Evolutionary conservation across 2,888 invertebrate genomes (phyloP).

Genomic region (Anthophora plumipes): DNA sequence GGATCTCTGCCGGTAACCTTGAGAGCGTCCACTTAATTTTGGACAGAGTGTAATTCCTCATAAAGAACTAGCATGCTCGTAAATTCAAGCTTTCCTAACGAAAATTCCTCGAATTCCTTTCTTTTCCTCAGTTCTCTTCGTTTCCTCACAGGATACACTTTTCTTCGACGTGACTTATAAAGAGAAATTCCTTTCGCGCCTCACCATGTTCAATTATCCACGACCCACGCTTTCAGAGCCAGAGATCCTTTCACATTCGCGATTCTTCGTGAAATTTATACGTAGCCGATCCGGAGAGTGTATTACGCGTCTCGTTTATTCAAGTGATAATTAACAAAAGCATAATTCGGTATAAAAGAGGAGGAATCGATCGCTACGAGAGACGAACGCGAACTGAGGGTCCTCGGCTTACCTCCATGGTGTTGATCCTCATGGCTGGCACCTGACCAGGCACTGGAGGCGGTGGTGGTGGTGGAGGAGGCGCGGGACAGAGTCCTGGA

Average conservation of each 20-base stretch:
- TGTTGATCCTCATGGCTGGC: constrained; percentile 85
- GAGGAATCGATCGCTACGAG: constrained; percentile 31
- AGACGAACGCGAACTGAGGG: constrained; percentile 35
- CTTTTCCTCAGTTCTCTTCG: neutral
- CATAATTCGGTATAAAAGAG: neutral
- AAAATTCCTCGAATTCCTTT: neutral
- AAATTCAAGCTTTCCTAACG: too few relatives aligned
- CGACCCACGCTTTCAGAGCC: neutral
- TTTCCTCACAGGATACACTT: too few relatives aligned
- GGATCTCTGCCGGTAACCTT: neutral
- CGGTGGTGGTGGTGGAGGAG: constrained; percentile 87
- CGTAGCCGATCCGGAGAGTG: too few relatives aligned
- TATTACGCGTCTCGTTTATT: neutral
- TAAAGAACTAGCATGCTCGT: too few relatives aligned
- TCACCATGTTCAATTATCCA: constrained; percentile 11
- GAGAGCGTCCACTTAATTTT: constrained; percentile 6
- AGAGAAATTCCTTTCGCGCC: neutral
- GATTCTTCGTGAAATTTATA: too few relatives aligned
- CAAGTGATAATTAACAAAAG: neutral
- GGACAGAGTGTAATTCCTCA: neutral
- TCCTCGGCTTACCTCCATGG: constrained; percentile 84
- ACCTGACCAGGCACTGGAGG: constrained; percentile 86
- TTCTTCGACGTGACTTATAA: too few relatives aligned
- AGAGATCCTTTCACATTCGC: neutral
- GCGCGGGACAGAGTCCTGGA: constrained; percentile 80